phyloP scores from a whole-genome alignment of 37 sponge, comb jelly and placozoan species.

The Ephydatia muelleri region DNA sequence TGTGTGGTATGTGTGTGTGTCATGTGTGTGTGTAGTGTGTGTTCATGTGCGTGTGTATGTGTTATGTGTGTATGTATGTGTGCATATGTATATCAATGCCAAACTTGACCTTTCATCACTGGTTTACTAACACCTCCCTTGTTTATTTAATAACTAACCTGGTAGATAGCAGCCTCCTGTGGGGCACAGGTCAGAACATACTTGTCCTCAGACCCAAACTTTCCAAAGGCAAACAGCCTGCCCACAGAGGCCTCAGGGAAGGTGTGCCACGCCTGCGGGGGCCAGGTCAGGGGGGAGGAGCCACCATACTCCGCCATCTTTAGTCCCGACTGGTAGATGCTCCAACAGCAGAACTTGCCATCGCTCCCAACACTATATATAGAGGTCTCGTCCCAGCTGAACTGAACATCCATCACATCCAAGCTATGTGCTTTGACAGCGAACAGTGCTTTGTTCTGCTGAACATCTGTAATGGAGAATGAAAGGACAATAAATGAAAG shows the following conservation, averaged over 20 bases:
- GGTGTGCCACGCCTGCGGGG: neutral
- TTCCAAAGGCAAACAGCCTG: slow-evolving; percentile 78
- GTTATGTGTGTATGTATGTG: too few relatives aligned
- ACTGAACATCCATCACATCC: slow-evolving; percentile 82
- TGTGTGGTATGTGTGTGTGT: neutral
- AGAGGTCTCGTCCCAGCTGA: slow-evolving; percentile 91
- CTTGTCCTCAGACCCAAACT: slow-evolving; percentile 56
- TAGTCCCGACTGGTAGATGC: slow-evolving; percentile 59
- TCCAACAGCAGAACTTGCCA: slow-evolving; percentile 77
- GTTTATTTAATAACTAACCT: slow-evolving; percentile 24
- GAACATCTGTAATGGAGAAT: slow-evolving; percentile 53
- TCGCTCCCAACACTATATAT: slow-evolving; percentile 86
- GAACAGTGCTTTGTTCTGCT: slow-evolving; percentile 70
- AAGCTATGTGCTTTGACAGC: slow-evolving; percentile 87
- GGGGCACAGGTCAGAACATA: slow-evolving; percentile 71
- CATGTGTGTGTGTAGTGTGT: neutral
- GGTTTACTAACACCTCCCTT: too few relatives aligned
- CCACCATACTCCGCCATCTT: slow-evolving; percentile 11
- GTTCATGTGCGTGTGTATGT: neutral
- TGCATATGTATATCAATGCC: neutral
- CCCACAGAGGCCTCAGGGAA: slow-evolving; percentile 35
- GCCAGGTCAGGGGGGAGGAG: neutral
- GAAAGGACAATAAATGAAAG: neutral
- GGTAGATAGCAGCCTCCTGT: slow-evolving; percentile 59
- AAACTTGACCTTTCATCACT: too few relatives aligned